Evolutionary conservation across 2,888 invertebrate genomes (phyloP).

Genomic region (Pegoplata infirma): DNA sequence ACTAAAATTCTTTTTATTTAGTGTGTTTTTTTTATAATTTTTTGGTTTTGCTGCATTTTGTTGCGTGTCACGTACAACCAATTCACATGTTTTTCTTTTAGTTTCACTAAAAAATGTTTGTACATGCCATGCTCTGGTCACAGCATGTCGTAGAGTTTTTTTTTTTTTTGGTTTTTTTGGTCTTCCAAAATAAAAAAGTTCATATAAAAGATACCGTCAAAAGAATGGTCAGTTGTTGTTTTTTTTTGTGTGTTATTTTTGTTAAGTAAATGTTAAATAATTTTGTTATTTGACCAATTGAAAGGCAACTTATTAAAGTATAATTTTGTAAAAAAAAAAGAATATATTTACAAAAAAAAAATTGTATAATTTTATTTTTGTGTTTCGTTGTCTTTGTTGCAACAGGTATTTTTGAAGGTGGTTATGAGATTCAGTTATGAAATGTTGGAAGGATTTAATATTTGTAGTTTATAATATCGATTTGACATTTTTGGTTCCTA

Average conservation of each 20-base stretch:
- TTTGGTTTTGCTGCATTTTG: constrained; percentile 56
- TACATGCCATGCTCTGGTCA: constrained; percentile 66
- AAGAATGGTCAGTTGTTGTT: constrained; percentile 25
- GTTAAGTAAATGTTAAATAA: constrained; percentile 59
- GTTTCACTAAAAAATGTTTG: constrained; percentile 59
- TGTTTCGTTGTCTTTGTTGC: neutral
- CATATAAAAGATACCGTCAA: constrained; percentile 49
- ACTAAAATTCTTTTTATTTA: constrained; percentile 11
- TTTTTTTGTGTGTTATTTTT: constrained; percentile 3
- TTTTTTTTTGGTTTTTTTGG: constrained; percentile 7
- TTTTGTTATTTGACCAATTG: constrained; percentile 54
- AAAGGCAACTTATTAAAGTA: constrained; percentile 57
- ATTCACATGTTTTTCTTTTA: constrained; percentile 75
- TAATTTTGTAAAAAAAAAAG: constrained; percentile 2
- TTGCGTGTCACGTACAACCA: constrained; percentile 77
- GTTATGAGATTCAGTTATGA: too few relatives aligned
- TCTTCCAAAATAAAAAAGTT: constrained; percentile 24
- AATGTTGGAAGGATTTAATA: too few relatives aligned
- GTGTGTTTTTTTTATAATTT: constrained; percentile 44
- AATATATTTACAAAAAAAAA: neutral
- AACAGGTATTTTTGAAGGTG: neutral
- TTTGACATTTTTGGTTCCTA: too few relatives aligned
- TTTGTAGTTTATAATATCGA: too few relatives aligned
- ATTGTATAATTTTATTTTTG: neutral
- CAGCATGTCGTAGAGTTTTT: constrained; percentile 65